Conservation (phyloP, 2,797 vertebrate species). For the Hoplostethus mediterraneus region DNA sequence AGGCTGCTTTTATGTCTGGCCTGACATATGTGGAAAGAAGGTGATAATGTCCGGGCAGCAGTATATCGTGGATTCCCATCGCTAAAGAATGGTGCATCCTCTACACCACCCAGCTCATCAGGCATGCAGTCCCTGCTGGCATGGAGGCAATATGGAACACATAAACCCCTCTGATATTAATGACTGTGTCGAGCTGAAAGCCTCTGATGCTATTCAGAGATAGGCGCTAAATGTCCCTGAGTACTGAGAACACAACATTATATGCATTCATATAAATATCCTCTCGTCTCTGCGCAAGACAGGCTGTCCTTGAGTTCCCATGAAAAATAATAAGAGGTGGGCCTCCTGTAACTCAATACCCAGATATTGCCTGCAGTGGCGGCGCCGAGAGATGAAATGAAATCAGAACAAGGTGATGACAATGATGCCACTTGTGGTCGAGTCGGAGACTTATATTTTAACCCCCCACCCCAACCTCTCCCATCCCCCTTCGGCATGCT, state of each 20-base stretch:
- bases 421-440: constrained; percentile 84
- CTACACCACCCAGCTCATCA: constrained; percentile 65
- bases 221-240: constrained; percentile 75
- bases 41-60: constrained; percentile 51
- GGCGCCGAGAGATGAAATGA: constrained; percentile 86
- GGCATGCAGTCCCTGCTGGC: constrained; percentile 74
- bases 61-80: constrained; percentile 36
- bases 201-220: constrained; percentile 81
- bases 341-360: constrained; percentile 82
- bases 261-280: constrained; percentile 80
- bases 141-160: constrained; percentile 79
- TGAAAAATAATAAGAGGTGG: constrained; percentile 82
- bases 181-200: constrained; percentile 75
- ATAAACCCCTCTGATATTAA: constrained; percentile 80
- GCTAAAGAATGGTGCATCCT: constrained; percentile 57
- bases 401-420: constrained; percentile 88
- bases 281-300: constrained; percentile 65
- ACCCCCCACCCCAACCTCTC: constrained; percentile 25
- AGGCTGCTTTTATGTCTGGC: constrained; percentile 23
- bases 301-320: constrained; percentile 82
- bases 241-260: constrained; percentile 78
- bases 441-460: constrained; percentile 76
- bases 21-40: constrained; percentile 55
- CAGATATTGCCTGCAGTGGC: constrained; percentile 76
- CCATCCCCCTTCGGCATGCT: constrained; percentile 40